Evolutionary conservation across 2,888 invertebrate species (phyloP), one percentile per base, ranked within the genome.

Genomic region (Biston stratarius): DNA sequence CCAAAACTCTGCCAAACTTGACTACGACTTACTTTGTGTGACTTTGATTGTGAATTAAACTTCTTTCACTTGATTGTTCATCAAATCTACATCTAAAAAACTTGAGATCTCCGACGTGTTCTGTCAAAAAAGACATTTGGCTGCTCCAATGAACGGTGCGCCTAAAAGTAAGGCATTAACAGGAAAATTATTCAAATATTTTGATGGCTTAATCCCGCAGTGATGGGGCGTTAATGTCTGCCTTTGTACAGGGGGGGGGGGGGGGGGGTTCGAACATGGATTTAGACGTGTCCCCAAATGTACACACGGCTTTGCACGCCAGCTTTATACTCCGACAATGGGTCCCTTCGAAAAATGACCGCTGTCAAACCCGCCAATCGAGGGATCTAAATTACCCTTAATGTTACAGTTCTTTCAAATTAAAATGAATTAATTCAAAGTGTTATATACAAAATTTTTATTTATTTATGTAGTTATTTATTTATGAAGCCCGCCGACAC

Each of bases 111-210:
- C 24, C 3, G 24, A 24, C 24, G 3, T 1, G 24, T 24, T 24
- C 1, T 24, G 24, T 24, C 24, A 24, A 24, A 24, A 24, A 24
- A 24, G 24, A 24, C 24, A 24, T 24, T 24, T 3, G 15, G 15
- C 5, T 38, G 14, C 14, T 14, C 33, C 52, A 38, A 36, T 53
- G 45, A 1, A 53, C 33, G 62, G 61, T n/a, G 47, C 42, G 12
- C 60, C 61, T 56, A 34, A 15, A 44, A 52, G 33, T 51, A 24
- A 53, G 34, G 51, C 57, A 66, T 61, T 71, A 69, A 70, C 49
- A 62, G 56, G 52, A 47, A 59, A 72, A 70, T 73, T 72, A 72
- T 76, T 73, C 69, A 76, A 74, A 74, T 73, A 70, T 71, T 75
- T 69, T 71, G 69, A 74, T 65, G 69, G 59, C 62, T 62, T 72